Conservation (phyloP, 37 sponge, comb jelly and placozoan species). For the Spongilla lacustris region DNA sequence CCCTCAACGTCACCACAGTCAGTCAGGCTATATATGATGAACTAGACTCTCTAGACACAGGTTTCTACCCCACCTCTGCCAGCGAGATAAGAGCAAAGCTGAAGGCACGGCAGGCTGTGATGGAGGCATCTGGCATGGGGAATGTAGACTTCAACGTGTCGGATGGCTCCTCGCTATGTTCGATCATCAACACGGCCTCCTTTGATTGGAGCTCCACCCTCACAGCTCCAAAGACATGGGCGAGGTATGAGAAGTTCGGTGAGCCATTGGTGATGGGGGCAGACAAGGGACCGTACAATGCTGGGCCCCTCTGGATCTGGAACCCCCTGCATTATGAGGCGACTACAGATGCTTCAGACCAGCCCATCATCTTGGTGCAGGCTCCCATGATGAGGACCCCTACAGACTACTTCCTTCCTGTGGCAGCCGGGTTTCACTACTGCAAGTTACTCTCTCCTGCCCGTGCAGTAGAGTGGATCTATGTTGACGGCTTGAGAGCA, state of each 20-base stretch:
- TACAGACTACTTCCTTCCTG: slow-evolving; percentile 28
- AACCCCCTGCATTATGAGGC: slow-evolving; percentile 45
- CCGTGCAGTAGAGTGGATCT: slow-evolving; percentile 86
- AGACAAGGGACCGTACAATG: slow-evolving; percentile 76
- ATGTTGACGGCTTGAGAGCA: slow-evolving; percentile 75
- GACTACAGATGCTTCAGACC: slow-evolving; percentile 41
- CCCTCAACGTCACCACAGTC: slow-evolving; percentile 43
- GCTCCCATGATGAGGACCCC: slow-evolving; percentile 67
- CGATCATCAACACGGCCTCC: slow-evolving; percentile 57
- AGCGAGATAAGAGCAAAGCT: slow-evolving; percentile 77
- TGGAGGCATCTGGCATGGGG: slow-evolving; percentile 64
- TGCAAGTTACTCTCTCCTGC: slow-evolving; percentile 89
- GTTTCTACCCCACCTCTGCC: slow-evolving; percentile 68
- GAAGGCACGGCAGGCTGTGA: slow-evolving; percentile 69
- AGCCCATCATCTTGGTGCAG: slow-evolving; percentile 34
- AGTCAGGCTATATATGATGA: slow-evolving; percentile 63
- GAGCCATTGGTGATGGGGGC: slow-evolving; percentile 72
- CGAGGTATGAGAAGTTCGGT: slow-evolving; percentile 53
- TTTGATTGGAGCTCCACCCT: slow-evolving; percentile 50
- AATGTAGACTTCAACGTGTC: slow-evolving; percentile 75
- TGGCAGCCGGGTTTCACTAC: slow-evolving; percentile 77
- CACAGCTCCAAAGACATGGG: slow-evolving; percentile 28
- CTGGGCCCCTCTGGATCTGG: slow-evolving; percentile 76
- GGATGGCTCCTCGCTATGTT: slow-evolving; percentile 70
- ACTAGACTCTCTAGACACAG: slow-evolving; percentile 66